A percentile compares a stretch with the other conserved stretches of the same genome.
Conservation (phyloP, 2,888 invertebrate genomes). For the Diaprepes abbreviatus region DNA sequence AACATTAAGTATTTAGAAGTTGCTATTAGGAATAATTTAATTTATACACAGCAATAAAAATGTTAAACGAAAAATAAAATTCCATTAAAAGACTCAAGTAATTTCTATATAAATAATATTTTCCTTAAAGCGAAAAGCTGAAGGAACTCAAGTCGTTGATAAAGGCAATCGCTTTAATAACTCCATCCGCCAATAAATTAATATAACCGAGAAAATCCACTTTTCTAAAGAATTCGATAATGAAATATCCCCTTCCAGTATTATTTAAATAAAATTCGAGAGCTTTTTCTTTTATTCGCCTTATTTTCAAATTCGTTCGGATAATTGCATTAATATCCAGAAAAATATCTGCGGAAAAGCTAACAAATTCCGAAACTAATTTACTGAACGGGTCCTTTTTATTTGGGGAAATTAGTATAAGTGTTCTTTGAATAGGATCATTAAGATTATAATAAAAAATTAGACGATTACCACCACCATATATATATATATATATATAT, state of each 20-base stretch:
- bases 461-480: too few relatives aligned
- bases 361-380: conserved; percentile 44
- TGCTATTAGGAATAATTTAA: too few relatives aligned
- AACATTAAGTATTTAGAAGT: too few relatives aligned
- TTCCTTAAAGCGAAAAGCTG: background rate
- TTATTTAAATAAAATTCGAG: conserved; percentile 47
- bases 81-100: background rate
- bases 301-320: conserved; percentile 38
- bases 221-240: conserved; percentile 44
- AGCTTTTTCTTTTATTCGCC: conserved; percentile 28
- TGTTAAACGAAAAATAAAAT: background rate
- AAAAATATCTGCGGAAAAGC: conserved; percentile 37
- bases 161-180: conserved; percentile 27
- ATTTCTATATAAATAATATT: conserved; percentile 8
- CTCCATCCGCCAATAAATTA: conserved; percentile 38
- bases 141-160: background rate
- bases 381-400: too few relatives aligned
- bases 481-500: too few relatives aligned
- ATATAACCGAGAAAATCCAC: conserved; percentile 39
- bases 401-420: too few relatives aligned
- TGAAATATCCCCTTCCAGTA: conserved; percentile 42
- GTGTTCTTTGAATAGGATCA: too few relatives aligned
- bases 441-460: too few relatives aligned
- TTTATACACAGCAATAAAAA: too few relatives aligned
- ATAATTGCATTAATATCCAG: conserved; percentile 45